phyloP scores from a whole-genome alignment of 1,140 invertebrate species.

The Drosophila nannoptera region DNA sequence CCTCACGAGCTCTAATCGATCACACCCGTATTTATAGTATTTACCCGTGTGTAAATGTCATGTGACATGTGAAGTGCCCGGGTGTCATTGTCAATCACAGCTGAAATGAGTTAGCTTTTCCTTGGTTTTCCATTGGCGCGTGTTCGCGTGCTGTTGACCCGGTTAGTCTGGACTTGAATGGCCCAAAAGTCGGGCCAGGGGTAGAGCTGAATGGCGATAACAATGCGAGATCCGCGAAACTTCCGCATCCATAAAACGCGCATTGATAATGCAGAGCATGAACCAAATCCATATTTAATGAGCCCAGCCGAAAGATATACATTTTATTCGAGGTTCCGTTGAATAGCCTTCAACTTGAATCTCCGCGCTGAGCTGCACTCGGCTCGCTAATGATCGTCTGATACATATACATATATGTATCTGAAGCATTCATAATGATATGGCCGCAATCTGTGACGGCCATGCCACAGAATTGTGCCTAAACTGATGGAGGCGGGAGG shows the following conservation, averaged over 20 bases:
- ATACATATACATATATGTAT: background rate
- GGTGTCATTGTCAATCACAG: too few relatives aligned
- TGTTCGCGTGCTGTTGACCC: slow-evolving; percentile 28
- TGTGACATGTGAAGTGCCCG: slow-evolving; percentile 23
- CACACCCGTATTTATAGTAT: background rate
- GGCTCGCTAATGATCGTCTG: slow-evolving; percentile 19
- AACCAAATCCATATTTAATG: slow-evolving; percentile 69
- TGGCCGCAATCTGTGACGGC: slow-evolving; percentile 22
- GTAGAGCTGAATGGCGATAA: slow-evolving; percentile 3
- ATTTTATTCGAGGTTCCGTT: slow-evolving; percentile 36
- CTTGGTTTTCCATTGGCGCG: background rate
- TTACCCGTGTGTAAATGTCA: slow-evolving; percentile 20
- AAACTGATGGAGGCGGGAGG: background rate
- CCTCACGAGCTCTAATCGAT: background rate
- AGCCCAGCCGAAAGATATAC: slow-evolving; percentile 14
- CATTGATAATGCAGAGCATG: slow-evolving; percentile 66
- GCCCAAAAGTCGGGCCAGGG: slow-evolving; percentile 32
- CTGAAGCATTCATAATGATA: background rate
- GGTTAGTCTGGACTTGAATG: slow-evolving; percentile 23
- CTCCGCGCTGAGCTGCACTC: slow-evolving; percentile 31
- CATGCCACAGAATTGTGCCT: slow-evolving; percentile 20
- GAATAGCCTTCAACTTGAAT: slow-evolving; percentile 70
- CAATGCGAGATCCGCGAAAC: background rate
- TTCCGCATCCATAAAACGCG: slow-evolving; percentile 58
- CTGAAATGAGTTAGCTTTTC: background rate